Conservation (phyloP, 1,140 invertebrate genomes). For the Drosophila busckii region DNA sequence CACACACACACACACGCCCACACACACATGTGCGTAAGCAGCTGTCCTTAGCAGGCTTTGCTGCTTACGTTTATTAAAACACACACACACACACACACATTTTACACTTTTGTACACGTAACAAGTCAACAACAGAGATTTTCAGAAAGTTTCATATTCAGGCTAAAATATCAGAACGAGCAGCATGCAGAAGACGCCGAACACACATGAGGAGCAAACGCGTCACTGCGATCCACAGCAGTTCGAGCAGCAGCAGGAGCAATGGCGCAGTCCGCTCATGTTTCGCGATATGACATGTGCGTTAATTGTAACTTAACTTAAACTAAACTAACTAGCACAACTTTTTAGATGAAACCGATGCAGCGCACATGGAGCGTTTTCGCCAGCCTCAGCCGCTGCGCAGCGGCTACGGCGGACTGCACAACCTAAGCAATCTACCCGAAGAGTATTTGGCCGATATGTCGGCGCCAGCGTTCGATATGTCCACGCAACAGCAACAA, state of each 20-base stretch:
- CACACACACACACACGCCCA: too few species aligned
- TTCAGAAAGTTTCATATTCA: slow-evolving; percentile 12
- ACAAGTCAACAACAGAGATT: slow-evolving; percentile 3
- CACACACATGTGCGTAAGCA: too few species aligned
- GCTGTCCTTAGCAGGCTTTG: too few species aligned
- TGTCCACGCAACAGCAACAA: background rate
- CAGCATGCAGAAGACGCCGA: slow-evolving; percentile 27
- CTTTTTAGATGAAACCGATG: slow-evolving; percentile 27
- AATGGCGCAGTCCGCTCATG: slow-evolving; percentile 43
- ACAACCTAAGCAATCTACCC: slow-evolving; percentile 27
- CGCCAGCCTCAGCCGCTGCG: slow-evolving; percentile 13
- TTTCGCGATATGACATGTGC: slow-evolving; percentile 36
- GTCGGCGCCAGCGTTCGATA: slow-evolving; percentile 16
- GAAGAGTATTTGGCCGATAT: slow-evolving; percentile 20
- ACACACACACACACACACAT: too few species aligned
- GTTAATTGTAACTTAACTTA: background rate
- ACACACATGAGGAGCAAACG: slow-evolving; percentile 21
- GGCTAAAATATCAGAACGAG: slow-evolving; percentile 11
- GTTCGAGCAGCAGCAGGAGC: slow-evolving; percentile 35
- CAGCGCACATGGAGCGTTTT: slow-evolving; percentile 7
- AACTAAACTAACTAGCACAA: background rate
- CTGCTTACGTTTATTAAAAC: too few species aligned
- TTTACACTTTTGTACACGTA: too few species aligned
- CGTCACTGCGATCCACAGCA: slow-evolving; percentile 35
- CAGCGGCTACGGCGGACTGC: background rate